Base-by-base conservation (phyloP, 2,113 vertebrate species). In the Ifrita kowaldi region DNA sequence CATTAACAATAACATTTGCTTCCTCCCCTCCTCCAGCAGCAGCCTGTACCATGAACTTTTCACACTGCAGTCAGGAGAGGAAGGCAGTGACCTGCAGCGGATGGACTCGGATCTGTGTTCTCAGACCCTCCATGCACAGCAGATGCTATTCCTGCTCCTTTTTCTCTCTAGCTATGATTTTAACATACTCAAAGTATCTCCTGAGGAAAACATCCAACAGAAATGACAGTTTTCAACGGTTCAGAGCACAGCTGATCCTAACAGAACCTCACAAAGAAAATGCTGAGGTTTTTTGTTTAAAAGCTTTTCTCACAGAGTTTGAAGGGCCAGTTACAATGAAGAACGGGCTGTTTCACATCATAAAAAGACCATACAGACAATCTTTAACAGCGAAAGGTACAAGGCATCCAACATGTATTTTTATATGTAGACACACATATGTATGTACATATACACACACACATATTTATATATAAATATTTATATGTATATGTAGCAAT, bases 161-260 rank as follows among this genome's bases (percentile, higher is more conserved):
- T 52, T 84, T 83, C 75, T 93, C 85, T 65, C 71, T 63, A 90
- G 84, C 42, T 63, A 86, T 63, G 87, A 92, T 89, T 96, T 87
- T 88, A 94, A 80, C 75, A 83, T 30, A 74, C 44, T 74, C 56
- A 78, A 81, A 95, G 17, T 86, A 92, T 68, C 83, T 95, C 88
- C 87, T 7, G 52, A 88, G 83, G 82, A 90, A 95, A 91, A 88
- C 47, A 68, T 49, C 63, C 68, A 75, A 41, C 35, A 88, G 59
- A 90, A 91, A 90, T 56, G 42, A 69, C 90, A 88, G 79, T 44
- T 96, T 88, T 91, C 73, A 83, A 85, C 70, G 80, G 89, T 80
- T 90, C 69, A 91, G 87, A 94, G 92, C 93, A 95, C 87, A 93
- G 82, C 56, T 96, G 92, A 97, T 83, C 82, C 92, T 94, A 94